Conservation (phyloP, 30 jellyfish, hydroid and myxozoan genomes). For the Nemopilema nomurai region DNA sequence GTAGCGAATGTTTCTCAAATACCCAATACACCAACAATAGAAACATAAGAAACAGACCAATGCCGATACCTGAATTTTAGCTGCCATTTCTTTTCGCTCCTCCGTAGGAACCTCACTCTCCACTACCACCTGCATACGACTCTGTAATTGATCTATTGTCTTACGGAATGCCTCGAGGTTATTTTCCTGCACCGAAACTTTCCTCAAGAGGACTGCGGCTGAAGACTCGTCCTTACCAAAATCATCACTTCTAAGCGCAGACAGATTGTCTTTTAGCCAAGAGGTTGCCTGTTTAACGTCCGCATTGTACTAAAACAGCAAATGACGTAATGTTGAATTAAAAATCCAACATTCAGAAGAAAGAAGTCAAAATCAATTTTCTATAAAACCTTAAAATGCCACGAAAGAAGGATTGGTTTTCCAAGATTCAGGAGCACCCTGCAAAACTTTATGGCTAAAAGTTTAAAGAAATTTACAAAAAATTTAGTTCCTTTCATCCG, state of each 20-base stretch:
- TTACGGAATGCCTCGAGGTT: slow-evolving; percentile 32
- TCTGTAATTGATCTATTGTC: slow-evolving; percentile 24
- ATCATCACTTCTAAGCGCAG: slow-evolving; percentile 33
- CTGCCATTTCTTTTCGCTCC: slow-evolving; percentile 8
- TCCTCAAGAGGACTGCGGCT: slow-evolving; percentile 24
- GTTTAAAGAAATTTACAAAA: no score
- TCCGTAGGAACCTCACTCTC: not conserved
- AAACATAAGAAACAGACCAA: no score
- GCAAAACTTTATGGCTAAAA: no score
- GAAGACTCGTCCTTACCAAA: slow-evolving; percentile 66
- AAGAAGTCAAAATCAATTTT: not conserved
- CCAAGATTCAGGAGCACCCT: no score
- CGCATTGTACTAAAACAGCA: slow-evolving; percentile 20
- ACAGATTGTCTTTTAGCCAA: slow-evolving; percentile 60
- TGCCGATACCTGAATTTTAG: slow-evolving; percentile 22
- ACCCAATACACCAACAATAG: no score
- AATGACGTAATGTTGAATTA: not conserved
- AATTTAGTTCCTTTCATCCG: no score
- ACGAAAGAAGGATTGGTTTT: no score
- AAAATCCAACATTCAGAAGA: not conserved
- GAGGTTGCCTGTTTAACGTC: slow-evolving; percentile 44
- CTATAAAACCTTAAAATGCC: no score
- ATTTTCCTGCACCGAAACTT: slow-evolving; percentile 15
- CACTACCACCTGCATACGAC: slow-evolving; percentile 18
- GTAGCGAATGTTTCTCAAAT: no score